Conservation (phyloP, 1,140 invertebrate species). For the Drosophila truncata region DNA sequence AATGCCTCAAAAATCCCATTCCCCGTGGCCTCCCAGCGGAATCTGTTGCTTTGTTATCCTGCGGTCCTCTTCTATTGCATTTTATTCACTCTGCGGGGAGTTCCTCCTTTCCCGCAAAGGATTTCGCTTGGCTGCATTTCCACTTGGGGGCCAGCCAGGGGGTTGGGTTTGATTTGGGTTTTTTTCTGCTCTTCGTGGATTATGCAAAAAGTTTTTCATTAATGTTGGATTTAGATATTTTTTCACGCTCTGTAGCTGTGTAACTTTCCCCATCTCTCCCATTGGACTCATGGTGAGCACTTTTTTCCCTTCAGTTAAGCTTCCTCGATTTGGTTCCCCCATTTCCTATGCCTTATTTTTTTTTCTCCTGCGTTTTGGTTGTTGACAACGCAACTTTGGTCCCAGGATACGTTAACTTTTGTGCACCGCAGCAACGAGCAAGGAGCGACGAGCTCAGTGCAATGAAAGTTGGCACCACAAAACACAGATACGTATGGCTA, state of each 20-base stretch:
- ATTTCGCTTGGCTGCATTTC: slow-evolving; percentile 68
- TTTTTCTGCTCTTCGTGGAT: slow-evolving; percentile 62
- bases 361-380: slow-evolving; percentile 64
- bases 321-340: slow-evolving; percentile 34
- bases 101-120: slow-evolving; percentile 38
- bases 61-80: slow-evolving; percentile 53
- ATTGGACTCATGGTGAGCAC: slow-evolving; percentile 18
- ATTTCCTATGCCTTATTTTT: slow-evolving; percentile 16
- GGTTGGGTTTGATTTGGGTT: slow-evolving; percentile 51
- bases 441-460: slow-evolving; percentile 45
- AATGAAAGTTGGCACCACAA: slow-evolving; percentile 77
- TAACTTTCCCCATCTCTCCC: slow-evolving; percentile 10
- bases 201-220: slow-evolving; percentile 84
- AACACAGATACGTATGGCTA: slow-evolving; percentile 52
- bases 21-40: slow-evolving; percentile 8
- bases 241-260: slow-evolving; percentile 70
- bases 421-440: slow-evolving; percentile 44
- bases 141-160: not conserved
- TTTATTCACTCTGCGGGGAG: slow-evolving; percentile 57
- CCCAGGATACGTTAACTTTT: slow-evolving; percentile 81
- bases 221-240: slow-evolving; percentile 84
- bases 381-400: slow-evolving; percentile 78
- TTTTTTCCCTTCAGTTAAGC: slow-evolving; percentile 41
- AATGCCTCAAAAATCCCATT: slow-evolving; percentile 43
- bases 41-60: slow-evolving; percentile 46